Evolutionary conservation across 2,888 invertebrate species (phyloP).

Genomic region (Phaonia tiefii): DNA sequence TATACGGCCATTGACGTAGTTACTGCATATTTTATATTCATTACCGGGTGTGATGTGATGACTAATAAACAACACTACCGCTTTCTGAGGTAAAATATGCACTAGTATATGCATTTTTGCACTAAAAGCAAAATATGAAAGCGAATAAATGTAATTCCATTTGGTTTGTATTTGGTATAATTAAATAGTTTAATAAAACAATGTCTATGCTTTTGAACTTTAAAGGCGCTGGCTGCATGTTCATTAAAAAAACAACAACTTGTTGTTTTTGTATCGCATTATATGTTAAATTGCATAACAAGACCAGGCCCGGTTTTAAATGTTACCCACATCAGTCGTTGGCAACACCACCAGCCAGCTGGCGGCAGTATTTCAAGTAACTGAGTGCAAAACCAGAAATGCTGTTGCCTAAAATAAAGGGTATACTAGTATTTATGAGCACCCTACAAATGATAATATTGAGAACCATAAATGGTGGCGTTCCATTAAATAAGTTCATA

Average conservation of each 20-base stretch:
- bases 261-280: not conserved
- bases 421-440: no score
- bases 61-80: constrained; percentile 13
- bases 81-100: constrained; percentile 7
- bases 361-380: not conserved
- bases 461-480: no score
- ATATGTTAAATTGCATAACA: constrained; percentile 25
- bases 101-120: no score
- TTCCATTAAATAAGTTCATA: no score
- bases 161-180: not conserved
- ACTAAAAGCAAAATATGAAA: no score
- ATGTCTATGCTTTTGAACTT: constrained; percentile 38
- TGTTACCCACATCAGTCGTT: no score
- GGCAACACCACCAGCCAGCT: not conserved
- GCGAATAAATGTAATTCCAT: not conserved
- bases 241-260: not conserved
- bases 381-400: constrained; percentile 22
- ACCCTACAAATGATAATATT: no score
- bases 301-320: constrained; percentile 13
- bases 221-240: not conserved
- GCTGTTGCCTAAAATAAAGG: no score
- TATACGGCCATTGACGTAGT: constrained; percentile 1
- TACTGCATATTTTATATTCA: not conserved
- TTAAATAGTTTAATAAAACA: constrained; percentile 16
- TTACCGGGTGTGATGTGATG: constrained; percentile 29